Percentiles rank a stretch among this genome's conserved stretches.
Evolutionary conservation across 2,888 invertebrate species (phyloP).

Genomic region (Eumerus sabulonum): DNA sequence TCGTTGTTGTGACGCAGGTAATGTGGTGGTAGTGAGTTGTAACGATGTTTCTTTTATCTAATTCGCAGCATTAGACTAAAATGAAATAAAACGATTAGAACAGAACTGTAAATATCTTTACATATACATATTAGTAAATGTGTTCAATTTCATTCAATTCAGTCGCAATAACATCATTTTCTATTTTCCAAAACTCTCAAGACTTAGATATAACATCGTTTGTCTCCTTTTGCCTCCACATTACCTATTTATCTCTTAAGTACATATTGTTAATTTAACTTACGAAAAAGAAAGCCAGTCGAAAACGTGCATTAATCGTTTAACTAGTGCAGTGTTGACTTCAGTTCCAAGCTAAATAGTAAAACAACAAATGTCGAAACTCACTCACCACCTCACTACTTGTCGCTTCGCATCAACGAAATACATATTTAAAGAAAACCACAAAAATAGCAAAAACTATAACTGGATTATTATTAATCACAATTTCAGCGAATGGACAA

Average conservation of each 20-base stretch:
- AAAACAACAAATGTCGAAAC: constrained; percentile 48
- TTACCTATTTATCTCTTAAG: constrained; percentile 61
- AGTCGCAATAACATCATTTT: no score
- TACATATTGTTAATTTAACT: constrained; percentile 33
- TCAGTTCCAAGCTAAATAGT: constrained; percentile 1
- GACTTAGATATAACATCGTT: constrained; percentile 62
- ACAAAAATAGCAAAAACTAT: constrained; percentile 58
- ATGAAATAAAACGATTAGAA: neutral
- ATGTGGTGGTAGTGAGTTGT: constrained; percentile 74
- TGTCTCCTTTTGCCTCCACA: constrained; percentile 66
- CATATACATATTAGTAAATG: no score
- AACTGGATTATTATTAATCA: constrained; percentile 62
- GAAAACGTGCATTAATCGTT: constrained; percentile 4
- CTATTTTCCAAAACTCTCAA: constrained; percentile 13
- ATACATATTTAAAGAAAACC: constrained; percentile 21
- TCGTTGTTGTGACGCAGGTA: constrained; percentile 70
- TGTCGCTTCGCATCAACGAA: constrained; percentile 54
- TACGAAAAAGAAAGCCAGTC: constrained; percentile 8
- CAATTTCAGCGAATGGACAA: constrained; percentile 67
- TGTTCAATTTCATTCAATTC: neutral
- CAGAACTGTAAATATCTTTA: no score
- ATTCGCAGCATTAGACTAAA: neutral
- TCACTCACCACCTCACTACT: constrained; percentile 61
- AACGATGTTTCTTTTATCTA: constrained; percentile 59
- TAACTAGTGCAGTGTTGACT: constrained; percentile 32